Evolutionary conservation across 1,140 invertebrate genomes (phyloP).

Genomic region (Trichogramma pretiosum): DNA sequence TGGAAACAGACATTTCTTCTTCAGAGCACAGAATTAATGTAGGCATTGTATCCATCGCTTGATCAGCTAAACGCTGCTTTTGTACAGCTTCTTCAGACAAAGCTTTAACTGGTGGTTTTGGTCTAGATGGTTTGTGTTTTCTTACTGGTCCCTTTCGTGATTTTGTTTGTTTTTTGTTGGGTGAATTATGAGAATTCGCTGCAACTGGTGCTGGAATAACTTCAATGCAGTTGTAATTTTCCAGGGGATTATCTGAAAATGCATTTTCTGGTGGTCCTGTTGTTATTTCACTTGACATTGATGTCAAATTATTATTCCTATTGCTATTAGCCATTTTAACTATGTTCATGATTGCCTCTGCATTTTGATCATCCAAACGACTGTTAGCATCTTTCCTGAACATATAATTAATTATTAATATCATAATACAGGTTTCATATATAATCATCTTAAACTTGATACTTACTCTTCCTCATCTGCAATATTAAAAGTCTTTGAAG

Average conservation of each 20-base stretch:
- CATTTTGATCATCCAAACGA: constrained; percentile 15
- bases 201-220: neutral
- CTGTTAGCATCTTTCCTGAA: constrained; percentile 13
- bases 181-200: neutral
- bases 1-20: too few relatives aligned
- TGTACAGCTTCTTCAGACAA: constrained; percentile 12
- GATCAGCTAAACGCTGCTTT: neutral
- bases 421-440: too few relatives aligned
- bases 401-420: too few relatives aligned
- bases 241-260: neutral
- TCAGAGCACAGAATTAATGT: constrained; percentile 35
- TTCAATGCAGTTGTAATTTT: too few relatives aligned
- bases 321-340: constrained; percentile 4
- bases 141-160: neutral
- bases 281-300: neutral
- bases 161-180: neutral
- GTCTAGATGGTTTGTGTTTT: neutral
- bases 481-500: constrained; percentile 27
- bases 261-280: neutral
- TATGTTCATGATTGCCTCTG: constrained; percentile 14
- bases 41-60: constrained; percentile 24
- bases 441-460: neutral
- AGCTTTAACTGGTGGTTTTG: neutral
- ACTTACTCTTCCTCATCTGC: constrained; percentile 22
- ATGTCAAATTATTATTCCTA: constrained; percentile 6